These are phyloP conservation scores for Drosophila nr. fundita DNA, from an alignment of 2,888 invertebrate genomes.

Conservation along the genomic window DNA sequence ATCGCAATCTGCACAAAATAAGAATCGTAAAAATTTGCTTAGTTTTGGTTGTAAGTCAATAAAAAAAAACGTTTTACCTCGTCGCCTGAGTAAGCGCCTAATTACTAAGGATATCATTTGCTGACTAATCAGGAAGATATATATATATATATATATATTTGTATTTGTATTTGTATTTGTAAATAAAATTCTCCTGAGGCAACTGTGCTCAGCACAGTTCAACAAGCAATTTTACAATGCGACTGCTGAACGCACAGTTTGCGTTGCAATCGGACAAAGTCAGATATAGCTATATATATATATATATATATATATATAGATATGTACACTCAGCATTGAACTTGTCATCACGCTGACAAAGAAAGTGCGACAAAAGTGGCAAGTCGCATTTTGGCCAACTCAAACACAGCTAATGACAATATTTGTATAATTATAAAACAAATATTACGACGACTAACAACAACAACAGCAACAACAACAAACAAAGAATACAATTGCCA, in stretches of 20 bases:
- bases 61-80: constrained; percentile 28
- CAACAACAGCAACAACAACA: constrained; percentile 16
- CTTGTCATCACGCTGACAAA: constrained; percentile 69
- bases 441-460: not conserved
- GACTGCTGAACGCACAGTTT: constrained; percentile 42
- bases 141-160: not conserved
- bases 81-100: constrained; percentile 41
- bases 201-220: constrained; percentile 22
- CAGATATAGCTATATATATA: constrained; percentile 15
- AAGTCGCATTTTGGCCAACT: constrained; percentile 57
- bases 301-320: constrained; percentile 13
- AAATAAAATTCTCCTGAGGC: constrained; percentile 47
- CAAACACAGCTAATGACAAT: constrained; percentile 31
- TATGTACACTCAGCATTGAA: constrained; percentile 24
- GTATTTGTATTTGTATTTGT: not conserved
- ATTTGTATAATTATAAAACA: constrained; percentile 33
- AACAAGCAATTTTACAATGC: constrained; percentile 65
- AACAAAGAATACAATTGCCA: constrained; percentile 34
- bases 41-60: not conserved
- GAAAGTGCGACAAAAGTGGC: constrained; percentile 40
- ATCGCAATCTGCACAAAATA: constrained; percentile 79
- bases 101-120: constrained; percentile 60
- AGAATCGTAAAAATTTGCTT: not conserved
- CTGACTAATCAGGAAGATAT: not conserved
- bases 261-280: constrained; percentile 37